Percentiles rank a stretch among this genome's conserved stretches.
These are phyloP conservation scores for Julus scanicus DNA, from an alignment of 2,888 invertebrate genomes.

Conservation along the genomic window DNA sequence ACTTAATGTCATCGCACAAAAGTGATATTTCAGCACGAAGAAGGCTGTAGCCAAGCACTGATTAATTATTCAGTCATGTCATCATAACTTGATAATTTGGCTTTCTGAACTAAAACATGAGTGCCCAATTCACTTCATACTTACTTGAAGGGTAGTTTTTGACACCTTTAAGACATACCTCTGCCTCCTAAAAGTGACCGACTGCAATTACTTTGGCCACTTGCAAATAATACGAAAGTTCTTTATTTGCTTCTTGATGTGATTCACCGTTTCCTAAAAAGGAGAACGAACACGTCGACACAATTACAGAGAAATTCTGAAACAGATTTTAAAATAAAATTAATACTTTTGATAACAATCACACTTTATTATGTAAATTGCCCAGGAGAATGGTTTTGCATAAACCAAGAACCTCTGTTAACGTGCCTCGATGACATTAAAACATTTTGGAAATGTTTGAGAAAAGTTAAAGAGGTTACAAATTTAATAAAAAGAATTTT, in stretches of 20 bases:
- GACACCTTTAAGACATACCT: no score
- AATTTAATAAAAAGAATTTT: neutral
- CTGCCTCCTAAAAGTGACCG: constrained; percentile 3
- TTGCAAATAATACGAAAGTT: neutral
- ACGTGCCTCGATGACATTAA: constrained; percentile 18
- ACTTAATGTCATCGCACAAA: neutral
- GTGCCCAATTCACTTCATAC: neutral
- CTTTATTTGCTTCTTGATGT: neutral
- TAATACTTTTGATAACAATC: constrained; percentile 7
- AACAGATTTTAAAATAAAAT: constrained; percentile 28
- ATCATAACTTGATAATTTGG: neutral
- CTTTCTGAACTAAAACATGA: neutral
- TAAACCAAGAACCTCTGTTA: neutral
- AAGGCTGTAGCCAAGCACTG: neutral
- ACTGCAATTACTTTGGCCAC: constrained; percentile 27
- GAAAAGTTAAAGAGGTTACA: neutral
- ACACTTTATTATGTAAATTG: neutral
- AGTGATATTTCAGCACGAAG: neutral
- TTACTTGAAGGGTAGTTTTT: neutral
- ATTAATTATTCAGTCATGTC: constrained; percentile 4
- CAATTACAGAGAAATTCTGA: constrained; percentile 33
- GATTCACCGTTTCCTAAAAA: constrained; percentile 22
- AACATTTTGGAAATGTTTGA: neutral
- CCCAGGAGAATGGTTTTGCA: neutral
- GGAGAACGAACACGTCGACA: constrained; percentile 33